Conservation (phyloP, 2,888 invertebrate species). For the Iselma pallidipennis region DNA sequence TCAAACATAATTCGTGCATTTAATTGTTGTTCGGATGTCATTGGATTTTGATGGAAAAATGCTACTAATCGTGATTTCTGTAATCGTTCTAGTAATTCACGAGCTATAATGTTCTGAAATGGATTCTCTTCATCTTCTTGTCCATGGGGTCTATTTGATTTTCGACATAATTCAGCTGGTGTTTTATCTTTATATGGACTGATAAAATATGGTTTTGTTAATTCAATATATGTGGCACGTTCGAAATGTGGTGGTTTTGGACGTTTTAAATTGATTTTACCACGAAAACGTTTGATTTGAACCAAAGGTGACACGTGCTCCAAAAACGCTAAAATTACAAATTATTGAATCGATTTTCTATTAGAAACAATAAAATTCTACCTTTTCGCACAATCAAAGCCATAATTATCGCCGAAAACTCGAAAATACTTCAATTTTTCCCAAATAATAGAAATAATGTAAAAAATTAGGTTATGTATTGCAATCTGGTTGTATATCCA, state of each 20-base stretch:
- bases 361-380: conserved; percentile 8
- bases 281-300: conserved; percentile 68
- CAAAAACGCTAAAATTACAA: conserved; percentile 33
- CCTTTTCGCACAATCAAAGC: conserved; percentile 30
- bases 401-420: conserved; percentile 18
- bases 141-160: conserved; percentile 27
- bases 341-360: background rate
- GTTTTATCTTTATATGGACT: conserved; percentile 56
- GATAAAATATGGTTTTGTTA: conserved; percentile 67
- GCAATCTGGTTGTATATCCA: conserved; percentile 17
- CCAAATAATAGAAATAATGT: no score
- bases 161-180: conserved; percentile 60
- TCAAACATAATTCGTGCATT: conserved; percentile 66
- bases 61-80: conserved; percentile 72
- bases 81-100: conserved; percentile 72
- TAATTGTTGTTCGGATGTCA: conserved; percentile 67
- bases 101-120: conserved; percentile 72
- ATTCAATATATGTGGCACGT: conserved; percentile 66
- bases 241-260: conserved; percentile 73
- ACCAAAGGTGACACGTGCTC: conserved; percentile 34
- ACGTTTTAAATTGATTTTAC: conserved; percentile 77
- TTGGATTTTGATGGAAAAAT: conserved; percentile 74
- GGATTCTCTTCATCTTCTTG: conserved; percentile 64
- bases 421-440: no score
- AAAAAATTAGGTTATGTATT: conserved; percentile 9